A percentile compares a stretch with the other conserved stretches of the same genome.
These are phyloP conservation scores for Patagioenas fasciata DNA, from an alignment of 2,113 vertebrate genomes.

Conservation along the genomic window DNA sequence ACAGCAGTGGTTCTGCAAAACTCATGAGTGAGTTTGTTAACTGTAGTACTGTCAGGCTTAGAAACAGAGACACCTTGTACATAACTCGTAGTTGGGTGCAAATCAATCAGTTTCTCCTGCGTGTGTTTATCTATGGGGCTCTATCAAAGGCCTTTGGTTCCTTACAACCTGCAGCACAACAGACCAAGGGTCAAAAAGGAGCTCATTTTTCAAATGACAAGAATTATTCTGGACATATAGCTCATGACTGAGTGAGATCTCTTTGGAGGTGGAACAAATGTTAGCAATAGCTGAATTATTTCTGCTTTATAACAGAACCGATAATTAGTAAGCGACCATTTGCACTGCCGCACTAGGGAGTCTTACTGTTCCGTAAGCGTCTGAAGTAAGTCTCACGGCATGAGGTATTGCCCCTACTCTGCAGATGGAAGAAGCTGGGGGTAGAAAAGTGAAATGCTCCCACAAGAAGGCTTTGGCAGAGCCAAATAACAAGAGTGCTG, in stretches of 20 bases:
- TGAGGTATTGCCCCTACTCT: background rate
- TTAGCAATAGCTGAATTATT: background rate
- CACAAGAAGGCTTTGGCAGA: conserved; percentile 20
- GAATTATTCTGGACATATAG: background rate
- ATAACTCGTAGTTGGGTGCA: background rate
- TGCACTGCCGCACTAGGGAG: background rate
- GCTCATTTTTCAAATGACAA: background rate
- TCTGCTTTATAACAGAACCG: background rate
- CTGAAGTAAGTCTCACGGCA: background rate
- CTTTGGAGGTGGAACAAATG: background rate
- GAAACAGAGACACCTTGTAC: background rate
- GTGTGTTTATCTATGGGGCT: background rate
- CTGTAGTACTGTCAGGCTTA: background rate
- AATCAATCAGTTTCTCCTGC: background rate
- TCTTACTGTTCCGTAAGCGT: background rate
- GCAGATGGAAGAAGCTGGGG: conserved; percentile 16
- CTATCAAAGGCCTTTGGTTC: background rate
- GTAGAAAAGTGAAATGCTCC: conserved; percentile 11
- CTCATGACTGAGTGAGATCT: background rate
- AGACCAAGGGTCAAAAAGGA: background rate
- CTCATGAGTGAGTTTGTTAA: background rate
- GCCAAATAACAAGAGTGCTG: background rate
- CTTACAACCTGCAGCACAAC: background rate
- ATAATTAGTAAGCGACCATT: background rate
- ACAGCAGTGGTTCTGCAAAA: background rate